Conservation (phyloP, 2,113 vertebrate genomes). For the Nibea albiflora region DNA sequence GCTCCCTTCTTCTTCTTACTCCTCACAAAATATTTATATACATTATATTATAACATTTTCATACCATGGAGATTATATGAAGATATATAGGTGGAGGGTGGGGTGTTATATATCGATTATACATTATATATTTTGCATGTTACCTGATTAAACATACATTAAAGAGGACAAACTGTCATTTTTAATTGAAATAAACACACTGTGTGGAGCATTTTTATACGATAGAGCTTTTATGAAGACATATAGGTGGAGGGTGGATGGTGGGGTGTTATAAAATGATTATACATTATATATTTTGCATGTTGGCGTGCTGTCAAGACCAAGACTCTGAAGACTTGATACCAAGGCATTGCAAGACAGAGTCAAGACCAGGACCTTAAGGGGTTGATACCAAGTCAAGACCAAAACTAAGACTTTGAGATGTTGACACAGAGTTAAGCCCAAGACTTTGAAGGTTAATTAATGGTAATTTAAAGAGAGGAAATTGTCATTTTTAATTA, state of each 20-base stretch:
- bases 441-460: background rate
- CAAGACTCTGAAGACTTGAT: too few relatives aligned
- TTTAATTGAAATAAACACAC: background rate
- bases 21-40: constrained; percentile 33
- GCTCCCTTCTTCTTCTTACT: background rate
- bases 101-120: constrained; percentile 32
- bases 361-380: too few relatives aligned
- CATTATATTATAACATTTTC: constrained; percentile 34
- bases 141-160: constrained; percentile 28
- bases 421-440: too few relatives aligned
- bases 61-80: constrained; percentile 41
- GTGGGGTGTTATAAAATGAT: constrained; percentile 15
- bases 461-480: constrained; percentile 28
- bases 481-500: background rate
- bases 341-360: too few relatives aligned
- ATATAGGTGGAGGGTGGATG: constrained; percentile 41
- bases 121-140: constrained; percentile 45
- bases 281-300: constrained; percentile 52
- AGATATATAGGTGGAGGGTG: constrained; percentile 34
- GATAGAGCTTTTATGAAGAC: constrained; percentile 30
- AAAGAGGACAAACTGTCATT: background rate
- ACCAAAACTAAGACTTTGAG: too few relatives aligned
- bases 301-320: background rate
- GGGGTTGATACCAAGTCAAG: too few relatives aligned
- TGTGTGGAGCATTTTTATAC: constrained; percentile 35